A percentile compares a stretch with the other conserved stretches of the same genome.
Conservation (phyloP, 2,888 invertebrate genomes). For the Toxonevra muliebris region DNA sequence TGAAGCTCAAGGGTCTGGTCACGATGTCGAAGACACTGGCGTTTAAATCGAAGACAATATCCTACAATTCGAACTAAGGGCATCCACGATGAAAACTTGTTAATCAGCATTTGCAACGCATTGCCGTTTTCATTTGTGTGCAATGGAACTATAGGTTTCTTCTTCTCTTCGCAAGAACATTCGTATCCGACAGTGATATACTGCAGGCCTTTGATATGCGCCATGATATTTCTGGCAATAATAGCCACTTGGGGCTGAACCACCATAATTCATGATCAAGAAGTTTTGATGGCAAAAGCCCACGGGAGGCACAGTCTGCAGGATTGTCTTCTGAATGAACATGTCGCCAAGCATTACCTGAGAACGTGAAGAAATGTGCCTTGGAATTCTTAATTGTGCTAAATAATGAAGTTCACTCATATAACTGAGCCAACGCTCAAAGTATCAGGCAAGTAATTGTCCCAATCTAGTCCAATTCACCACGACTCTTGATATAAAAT, state of each 20-base stretch:
- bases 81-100: background rate
- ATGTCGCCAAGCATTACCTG: conserved; percentile 31
- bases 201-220: background rate
- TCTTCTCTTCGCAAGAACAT: background rate
- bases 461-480: no score
- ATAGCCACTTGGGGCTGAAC: conserved; percentile 35
- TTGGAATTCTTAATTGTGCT: no score
- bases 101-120: background rate
- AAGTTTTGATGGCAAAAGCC: conserved; percentile 30
- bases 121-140: background rate
- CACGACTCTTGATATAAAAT: no score
- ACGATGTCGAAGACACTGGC: no score
- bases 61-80: conserved; percentile 3
- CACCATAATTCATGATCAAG: conserved; percentile 36
- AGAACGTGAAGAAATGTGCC: no score
- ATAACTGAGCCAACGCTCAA: no score
- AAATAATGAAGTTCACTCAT: no score
- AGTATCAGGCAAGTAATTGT: no score
- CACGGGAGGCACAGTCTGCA: conserved; percentile 41
- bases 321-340: conserved; percentile 36
- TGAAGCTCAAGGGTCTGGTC: no score
- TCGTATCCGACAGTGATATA: background rate
- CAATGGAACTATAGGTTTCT: no score
- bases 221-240: conserved; percentile 1
- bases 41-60: background rate